Conservation (phyloP, 2,888 invertebrate genomes). For the Rhagonycha lutea region DNA sequence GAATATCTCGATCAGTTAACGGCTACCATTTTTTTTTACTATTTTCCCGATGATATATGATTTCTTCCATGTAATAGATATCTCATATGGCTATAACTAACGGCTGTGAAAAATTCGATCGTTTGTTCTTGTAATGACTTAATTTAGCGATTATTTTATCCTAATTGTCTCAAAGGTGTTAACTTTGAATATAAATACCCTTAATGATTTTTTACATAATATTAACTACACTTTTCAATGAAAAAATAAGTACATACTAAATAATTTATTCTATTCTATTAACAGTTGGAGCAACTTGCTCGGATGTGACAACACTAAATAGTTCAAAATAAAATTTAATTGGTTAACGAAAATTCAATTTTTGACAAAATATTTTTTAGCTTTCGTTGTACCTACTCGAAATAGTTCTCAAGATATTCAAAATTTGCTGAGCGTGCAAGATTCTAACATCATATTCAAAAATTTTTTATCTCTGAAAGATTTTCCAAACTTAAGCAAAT, state of each 20-base stretch:
- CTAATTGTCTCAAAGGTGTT: not conserved
- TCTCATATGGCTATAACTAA: not conserved
- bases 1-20: conserved; percentile 30
- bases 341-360: no score
- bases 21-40: conserved; percentile 24
- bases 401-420: no score
- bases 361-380: no score
- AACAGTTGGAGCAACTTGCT: not conserved
- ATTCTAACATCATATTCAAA: no score
- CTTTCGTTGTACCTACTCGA: no score
- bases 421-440: no score
- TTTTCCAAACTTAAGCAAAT: no score
- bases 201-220: not conserved
- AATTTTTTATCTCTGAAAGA: no score
- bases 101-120: not conserved
- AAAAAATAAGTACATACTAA: not conserved
- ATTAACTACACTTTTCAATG: not conserved
- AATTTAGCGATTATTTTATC: not conserved
- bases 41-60: not conserved
- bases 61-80: not conserved
- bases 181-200: not conserved
- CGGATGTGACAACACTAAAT: not conserved
- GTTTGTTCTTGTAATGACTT: not conserved
- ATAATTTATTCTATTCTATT: not conserved
- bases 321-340: no score